These are phyloP conservation scores for Standfussiana lucernea DNA, from an alignment of 2,888 invertebrate genomes.

Conservation along the genomic window DNA sequence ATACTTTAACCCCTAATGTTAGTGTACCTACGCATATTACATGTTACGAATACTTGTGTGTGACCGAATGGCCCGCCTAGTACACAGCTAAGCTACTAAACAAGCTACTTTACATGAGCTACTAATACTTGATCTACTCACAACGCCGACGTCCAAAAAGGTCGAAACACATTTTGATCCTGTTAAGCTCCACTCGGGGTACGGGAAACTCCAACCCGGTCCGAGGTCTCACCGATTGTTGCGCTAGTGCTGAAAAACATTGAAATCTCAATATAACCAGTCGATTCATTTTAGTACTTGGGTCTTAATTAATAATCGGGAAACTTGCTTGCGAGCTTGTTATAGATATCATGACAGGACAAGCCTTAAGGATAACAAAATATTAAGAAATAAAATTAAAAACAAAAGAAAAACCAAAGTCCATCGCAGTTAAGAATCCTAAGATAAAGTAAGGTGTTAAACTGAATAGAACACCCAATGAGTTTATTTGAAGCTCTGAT, in stretches of 20 bases:
- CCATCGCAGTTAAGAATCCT: neutral
- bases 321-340: too few species aligned
- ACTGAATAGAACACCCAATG: neutral
- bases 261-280: neutral
- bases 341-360: too few species aligned
- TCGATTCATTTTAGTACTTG: too few species aligned
- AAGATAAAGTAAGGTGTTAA: neutral
- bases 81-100: neutral
- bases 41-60: neutral
- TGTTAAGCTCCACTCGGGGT: neutral
- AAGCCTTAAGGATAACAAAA: too few species aligned
- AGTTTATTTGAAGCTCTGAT: neutral
- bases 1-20: too few species aligned
- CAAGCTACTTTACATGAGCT: neutral
- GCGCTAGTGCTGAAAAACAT: neutral
- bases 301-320: too few species aligned
- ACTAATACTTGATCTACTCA: conserved; percentile 3
- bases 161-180: neutral
- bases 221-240: neutral
- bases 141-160: neutral
- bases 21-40: too few species aligned
- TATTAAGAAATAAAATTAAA: too few species aligned
- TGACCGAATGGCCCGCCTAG: neutral
- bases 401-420: too few species aligned
- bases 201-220: neutral